Conservation (phyloP, 1,140 invertebrate genomes). For the Drosophila aff. region DNA sequence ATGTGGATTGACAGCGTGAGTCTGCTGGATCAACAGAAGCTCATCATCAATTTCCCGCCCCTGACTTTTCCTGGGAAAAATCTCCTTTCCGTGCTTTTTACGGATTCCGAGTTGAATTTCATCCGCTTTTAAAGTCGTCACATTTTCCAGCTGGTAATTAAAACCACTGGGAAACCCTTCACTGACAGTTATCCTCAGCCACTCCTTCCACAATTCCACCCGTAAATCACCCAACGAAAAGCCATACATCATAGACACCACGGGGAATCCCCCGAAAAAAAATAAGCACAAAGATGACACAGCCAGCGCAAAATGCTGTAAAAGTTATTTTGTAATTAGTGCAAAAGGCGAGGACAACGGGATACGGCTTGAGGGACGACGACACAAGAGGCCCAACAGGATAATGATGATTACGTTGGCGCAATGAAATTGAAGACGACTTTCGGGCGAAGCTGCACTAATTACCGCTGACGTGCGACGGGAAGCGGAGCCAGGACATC, state of each 20-base stretch:
- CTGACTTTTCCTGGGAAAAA: slow-evolving; percentile 2
- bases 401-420: slow-evolving; percentile 59
- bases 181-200: slow-evolving; percentile 55
- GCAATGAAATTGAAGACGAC: slow-evolving; percentile 76
- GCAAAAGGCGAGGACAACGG: slow-evolving; percentile 48
- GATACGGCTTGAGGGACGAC: slow-evolving; percentile 18
- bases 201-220: slow-evolving; percentile 4
- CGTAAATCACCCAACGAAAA: slow-evolving; percentile 66
- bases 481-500: slow-evolving; percentile 12
- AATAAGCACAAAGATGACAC: slow-evolving; percentile 63
- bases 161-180: slow-evolving; percentile 62
- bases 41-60: slow-evolving; percentile 19
- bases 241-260: slow-evolving; percentile 76
- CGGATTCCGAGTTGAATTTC: slow-evolving; percentile 19
- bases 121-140: slow-evolving; percentile 53
- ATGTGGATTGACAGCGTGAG: slow-evolving; percentile 83
- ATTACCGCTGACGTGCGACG: slow-evolving; percentile 72
- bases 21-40: slow-evolving; percentile 79
- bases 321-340: slow-evolving; percentile 84
- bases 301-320: slow-evolving; percentile 32
- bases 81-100: slow-evolving; percentile 1
- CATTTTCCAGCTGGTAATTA: slow-evolving; percentile 59
- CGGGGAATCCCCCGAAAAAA: slow-evolving; percentile 64
- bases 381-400: slow-evolving; percentile 34
- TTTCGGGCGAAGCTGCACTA: slow-evolving; percentile 72